Conservation (phyloP, 1,140 invertebrate species). For the Palaemon carinicauda region DNA sequence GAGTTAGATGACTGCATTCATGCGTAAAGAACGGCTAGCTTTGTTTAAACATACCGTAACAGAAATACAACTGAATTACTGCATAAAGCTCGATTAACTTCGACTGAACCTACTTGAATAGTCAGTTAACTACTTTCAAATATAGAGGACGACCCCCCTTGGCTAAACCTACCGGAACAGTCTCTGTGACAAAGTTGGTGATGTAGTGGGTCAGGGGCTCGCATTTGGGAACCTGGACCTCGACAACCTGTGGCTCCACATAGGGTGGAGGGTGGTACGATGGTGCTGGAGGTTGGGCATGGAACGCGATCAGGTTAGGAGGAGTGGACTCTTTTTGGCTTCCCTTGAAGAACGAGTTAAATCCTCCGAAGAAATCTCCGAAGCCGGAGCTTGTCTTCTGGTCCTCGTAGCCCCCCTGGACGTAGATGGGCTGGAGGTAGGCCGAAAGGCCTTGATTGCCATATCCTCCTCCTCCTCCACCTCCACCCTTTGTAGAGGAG, state of each 20-base stretch:
- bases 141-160: too few relatives aligned
- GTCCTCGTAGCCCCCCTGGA: background rate
- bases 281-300: background rate
- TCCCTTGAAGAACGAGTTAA: too few relatives aligned
- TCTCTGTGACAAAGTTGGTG: constrained; percentile 7
- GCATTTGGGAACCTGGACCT: constrained; percentile 13
- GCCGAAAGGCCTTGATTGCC: background rate
- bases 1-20: too few relatives aligned
- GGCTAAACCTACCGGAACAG: background rate
- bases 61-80: too few relatives aligned
- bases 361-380: background rate
- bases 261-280: background rate
- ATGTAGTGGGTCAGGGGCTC: background rate
- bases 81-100: too few relatives aligned
- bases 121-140: too few relatives aligned
- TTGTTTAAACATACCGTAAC: too few relatives aligned
- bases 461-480: background rate
- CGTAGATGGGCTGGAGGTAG: background rate
- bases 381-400: too few relatives aligned
- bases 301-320: background rate
- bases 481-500: too few relatives aligned
- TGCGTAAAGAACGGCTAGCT: too few relatives aligned
- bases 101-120: too few relatives aligned
- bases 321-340: background rate
- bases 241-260: background rate